These are phyloP conservation scores for Prosapia bicincta DNA, from an alignment of 2,888 invertebrate genomes.

Conservation along the genomic window DNA sequence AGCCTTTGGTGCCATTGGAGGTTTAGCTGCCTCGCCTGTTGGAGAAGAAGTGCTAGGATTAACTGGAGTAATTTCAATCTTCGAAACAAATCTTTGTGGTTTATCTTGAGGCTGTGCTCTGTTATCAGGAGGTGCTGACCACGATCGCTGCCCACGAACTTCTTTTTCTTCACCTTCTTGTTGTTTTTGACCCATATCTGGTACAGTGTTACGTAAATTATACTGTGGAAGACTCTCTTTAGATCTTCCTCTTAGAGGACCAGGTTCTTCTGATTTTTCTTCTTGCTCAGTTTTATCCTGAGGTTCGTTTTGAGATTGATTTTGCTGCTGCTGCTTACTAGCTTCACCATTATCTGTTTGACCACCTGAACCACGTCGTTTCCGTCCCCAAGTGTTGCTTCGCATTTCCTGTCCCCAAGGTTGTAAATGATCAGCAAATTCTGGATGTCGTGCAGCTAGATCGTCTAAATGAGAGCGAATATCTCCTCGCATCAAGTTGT, in stretches of 20 bases:
- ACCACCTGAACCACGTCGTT: conserved; percentile 11
- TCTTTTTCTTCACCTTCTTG: conserved; percentile 53
- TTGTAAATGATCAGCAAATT: conserved; percentile 64
- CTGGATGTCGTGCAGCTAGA: conserved; percentile 68
- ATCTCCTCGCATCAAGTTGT: conserved; percentile 54
- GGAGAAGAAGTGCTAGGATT: conserved; percentile 44
- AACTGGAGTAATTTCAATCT: conserved; percentile 42
- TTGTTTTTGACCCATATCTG: conserved; percentile 56
- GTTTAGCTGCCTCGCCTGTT: conserved; percentile 46
- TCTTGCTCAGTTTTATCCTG: conserved; percentile 32
- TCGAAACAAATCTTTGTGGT: conserved; percentile 43
- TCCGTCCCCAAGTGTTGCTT: conserved; percentile 20
- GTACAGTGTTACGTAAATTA: conserved; percentile 71
- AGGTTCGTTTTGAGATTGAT: conserved; percentile 38
- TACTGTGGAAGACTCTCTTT: conserved; percentile 51
- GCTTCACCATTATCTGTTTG: conserved; percentile 12
- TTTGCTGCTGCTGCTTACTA: conserved; percentile 38
- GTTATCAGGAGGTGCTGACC: conserved; percentile 70
- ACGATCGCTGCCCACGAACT: conserved; percentile 63
- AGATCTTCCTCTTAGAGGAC: conserved; percentile 40
- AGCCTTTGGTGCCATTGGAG: conserved; percentile 46
- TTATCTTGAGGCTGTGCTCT: conserved; percentile 42
- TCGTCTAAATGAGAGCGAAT: conserved; percentile 59
- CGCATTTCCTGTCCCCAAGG: conserved; percentile 20
- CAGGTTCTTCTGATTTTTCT: conserved; percentile 44